Evolutionary conservation across 2,113 vertebrate species (phyloP).

Genomic region (Malaclemys terrapin): DNA sequence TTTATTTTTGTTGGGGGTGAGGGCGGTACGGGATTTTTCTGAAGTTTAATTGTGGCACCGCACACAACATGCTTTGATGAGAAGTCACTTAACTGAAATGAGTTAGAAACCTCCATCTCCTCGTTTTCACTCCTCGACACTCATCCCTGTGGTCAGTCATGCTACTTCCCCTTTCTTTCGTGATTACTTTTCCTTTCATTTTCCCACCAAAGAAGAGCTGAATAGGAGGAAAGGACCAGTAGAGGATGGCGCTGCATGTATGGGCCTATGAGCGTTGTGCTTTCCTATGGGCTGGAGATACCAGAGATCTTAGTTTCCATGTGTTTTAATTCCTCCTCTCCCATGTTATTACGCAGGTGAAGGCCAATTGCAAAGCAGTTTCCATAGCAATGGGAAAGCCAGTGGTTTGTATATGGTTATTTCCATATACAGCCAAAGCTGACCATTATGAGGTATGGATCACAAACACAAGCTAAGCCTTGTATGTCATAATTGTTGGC

Average conservation of each 20-base stretch:
- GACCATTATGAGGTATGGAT: neutral
- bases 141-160: neutral
- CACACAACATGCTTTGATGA: constrained; percentile 37
- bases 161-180: neutral
- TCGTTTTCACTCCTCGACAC: neutral
- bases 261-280: neutral
- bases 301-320: neutral
- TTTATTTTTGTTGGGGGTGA: neutral
- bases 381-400: neutral
- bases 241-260: neutral
- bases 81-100: constrained; percentile 40
- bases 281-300: constrained; percentile 27
- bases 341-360: neutral
- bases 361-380: neutral
- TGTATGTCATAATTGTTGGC: neutral
- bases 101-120: constrained; percentile 19
- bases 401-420: neutral
- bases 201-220: neutral
- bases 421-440: neutral
- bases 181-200: neutral
- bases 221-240: neutral
- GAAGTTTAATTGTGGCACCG: constrained; percentile 40
- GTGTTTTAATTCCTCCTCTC: neutral
- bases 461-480: neutral
- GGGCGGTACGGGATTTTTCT: neutral